Evolutionary conservation across 2,888 invertebrate genomes (phyloP).

Genomic region (Hesperia comma): DNA sequence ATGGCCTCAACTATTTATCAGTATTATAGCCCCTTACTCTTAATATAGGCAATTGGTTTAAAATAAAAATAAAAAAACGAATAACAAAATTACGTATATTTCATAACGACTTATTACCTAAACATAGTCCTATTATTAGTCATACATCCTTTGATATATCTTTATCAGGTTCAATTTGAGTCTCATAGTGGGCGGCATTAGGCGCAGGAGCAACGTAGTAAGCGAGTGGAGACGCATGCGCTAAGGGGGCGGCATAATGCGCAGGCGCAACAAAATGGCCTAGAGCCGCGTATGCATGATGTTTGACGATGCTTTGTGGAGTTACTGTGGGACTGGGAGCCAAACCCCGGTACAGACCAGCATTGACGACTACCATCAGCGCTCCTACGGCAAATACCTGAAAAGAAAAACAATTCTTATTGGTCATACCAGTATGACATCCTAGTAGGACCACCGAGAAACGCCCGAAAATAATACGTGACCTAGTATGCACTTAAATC

Average conservation of each 20-base stretch:
- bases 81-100: not conserved
- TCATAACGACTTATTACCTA: not conserved
- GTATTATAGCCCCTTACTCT: too few relatives aligned
- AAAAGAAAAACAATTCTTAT: too few relatives aligned
- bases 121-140: not conserved
- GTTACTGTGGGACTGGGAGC: constrained; percentile 71
- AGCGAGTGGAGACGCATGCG: constrained; percentile 46
- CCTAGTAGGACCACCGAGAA: too few relatives aligned
- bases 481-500: constrained; percentile 11
- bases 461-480: constrained; percentile 27
- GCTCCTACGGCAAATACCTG: constrained; percentile 73
- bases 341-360: constrained; percentile 72
- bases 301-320: constrained; percentile 75
- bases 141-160: not conserved
- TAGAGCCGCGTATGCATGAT: constrained; percentile 55
- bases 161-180: constrained; percentile 63
- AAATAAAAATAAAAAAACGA: too few relatives aligned
- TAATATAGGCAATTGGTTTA: too few relatives aligned
- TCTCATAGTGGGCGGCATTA: constrained; percentile 43
- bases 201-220: constrained; percentile 46
- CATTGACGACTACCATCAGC: constrained; percentile 78
- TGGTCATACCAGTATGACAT: too few relatives aligned
- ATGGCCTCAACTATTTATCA: too few relatives aligned
- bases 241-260: constrained; percentile 43
- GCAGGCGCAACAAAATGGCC: constrained; percentile 56